Base-by-base conservation (phyloP, 2,797 vertebrate genomes). In the Semaprochilodus insignis region DNA sequence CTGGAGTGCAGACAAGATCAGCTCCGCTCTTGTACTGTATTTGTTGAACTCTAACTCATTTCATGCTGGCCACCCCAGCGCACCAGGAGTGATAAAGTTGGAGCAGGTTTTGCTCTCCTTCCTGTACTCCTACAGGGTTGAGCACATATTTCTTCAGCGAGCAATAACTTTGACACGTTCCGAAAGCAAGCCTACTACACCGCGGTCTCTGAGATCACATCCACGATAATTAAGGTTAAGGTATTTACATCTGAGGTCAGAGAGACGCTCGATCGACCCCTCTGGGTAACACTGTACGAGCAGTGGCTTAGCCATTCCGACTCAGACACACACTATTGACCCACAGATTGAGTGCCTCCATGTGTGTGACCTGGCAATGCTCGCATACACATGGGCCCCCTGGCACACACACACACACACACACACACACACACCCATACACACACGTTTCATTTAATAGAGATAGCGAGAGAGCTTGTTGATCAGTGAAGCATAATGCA, bases 321-420 rank as follows among this genome's bases (percentile, higher is more conserved):
- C 89, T 91, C 92, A 90, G 89, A 89, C 88, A 89, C 86, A 91
- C 88, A 86, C 88, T 93, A 93, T 94, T 93, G 94, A 95, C 91
- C 88, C 83, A 87, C 89, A 88, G 86, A 90, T 86, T 87, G 89
- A 90, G 86, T 87, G 82, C 82, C 88, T 88, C 86, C 82, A 84
- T 86, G 88, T 90, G 87, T 21, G 88, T 83, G 78, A 82, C 85
- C 74, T 31, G 81, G 73, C n/a, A 36, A 59, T 85, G 66, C 83
- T 86, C 59, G 81, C 66, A 40, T 63, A 81, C 76, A 69, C 66
- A 44, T 69, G 21, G 21, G 8, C 66, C 66, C 66, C 40, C 21
- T 23, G 40, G 3, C 21, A 10, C 36, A 8, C 27, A 77, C 73
- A 81, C 77, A 78, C 71, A 84, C 25, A 62, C 60, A 66, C 48